A percentile compares a stretch with the other conserved stretches of the same genome.
Conservation (phyloP, 2,113 vertebrate genomes). For the Peromyscus californicus region DNA sequence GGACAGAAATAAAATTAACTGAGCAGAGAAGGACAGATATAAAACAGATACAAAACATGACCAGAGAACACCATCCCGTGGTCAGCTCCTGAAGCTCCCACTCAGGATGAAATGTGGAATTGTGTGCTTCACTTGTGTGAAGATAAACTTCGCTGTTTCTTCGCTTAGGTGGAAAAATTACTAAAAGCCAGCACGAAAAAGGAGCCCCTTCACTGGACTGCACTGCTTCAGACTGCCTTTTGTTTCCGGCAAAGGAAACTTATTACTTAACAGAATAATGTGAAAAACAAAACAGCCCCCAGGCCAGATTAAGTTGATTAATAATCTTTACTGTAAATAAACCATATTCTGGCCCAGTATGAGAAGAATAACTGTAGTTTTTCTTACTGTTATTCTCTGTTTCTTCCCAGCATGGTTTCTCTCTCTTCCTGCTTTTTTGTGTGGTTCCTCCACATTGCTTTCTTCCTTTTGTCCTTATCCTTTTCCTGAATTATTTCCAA, state of each 20-base stretch:
- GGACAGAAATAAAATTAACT: conserved; percentile 37
- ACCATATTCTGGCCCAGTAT: background rate
- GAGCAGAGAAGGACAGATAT: conserved; percentile 16
- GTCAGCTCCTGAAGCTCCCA: conserved; percentile 56
- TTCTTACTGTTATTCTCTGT: too few relatives aligned
- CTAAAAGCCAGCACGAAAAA: background rate
- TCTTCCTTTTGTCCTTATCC: background rate
- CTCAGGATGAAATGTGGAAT: background rate
- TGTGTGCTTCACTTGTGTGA: background rate
- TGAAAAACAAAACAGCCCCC: background rate
- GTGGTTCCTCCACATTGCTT: accelerated
- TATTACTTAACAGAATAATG: background rate
- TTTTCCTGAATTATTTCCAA: background rate
- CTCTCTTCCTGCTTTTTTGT: background rate
- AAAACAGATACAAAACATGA: conserved; percentile 42
- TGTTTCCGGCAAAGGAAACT: background rate
- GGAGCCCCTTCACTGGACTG: accelerated
- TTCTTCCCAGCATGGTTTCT: background rate
- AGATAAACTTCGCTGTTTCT: background rate
- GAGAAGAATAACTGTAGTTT: background rate
- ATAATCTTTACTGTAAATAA: background rate
- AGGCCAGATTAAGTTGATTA: conserved; percentile 2
- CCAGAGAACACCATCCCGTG: conserved; percentile 56
- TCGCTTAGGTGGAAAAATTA: background rate
- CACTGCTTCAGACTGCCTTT: background rate